Evolutionary conservation across 1,140 invertebrate species (phyloP), one percentile per base, ranked within the genome.

Genomic region (Onthophagus taurus): DNA sequence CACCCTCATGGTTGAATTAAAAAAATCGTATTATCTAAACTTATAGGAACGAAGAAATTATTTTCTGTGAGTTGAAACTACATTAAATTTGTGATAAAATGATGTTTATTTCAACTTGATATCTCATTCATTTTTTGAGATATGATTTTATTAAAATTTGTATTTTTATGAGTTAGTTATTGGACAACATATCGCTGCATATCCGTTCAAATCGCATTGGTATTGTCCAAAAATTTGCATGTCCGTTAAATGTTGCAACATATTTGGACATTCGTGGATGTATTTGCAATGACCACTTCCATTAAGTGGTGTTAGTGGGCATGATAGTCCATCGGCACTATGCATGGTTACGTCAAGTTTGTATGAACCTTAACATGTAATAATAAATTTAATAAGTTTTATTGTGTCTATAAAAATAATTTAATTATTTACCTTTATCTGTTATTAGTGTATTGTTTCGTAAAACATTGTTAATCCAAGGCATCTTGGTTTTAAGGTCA

Each of bases 231-330:
- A 53, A 12, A 47, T 45, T 18, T 51, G 17, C 8, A 49, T 29
- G 35, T 51, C 45, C 14, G 45, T 53, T 23, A 58, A 39, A 1
- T 39, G 11, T 8, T 29, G 2, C 30, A 38, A 41, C 9, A 58
- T 34, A 35, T 52, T 34, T 20, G 47, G 45, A 36, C 55, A 58
- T 23, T 58, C 43, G 21, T 51, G 31, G 3, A 60, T 12, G 1
- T 55, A 37, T n/a, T 48, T 50, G 39, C 58, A 60, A 11, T 38
- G 14, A 38, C 55, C 55, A 9, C 44, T 41, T 8, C 21, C 31
- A 37, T 51, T 53, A 21, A 31, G 7, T 19, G 51, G 48, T 5
- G 48, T 45, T 18, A 21, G 13, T 3, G 46, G 30, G 38, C 57
- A 59, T 7, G 44, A 35, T 6, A 47, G 35, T 24, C 44, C 19